Evolutionary conservation across 1,140 invertebrate genomes (phyloP).

Genomic region (Manduca sexta): DNA sequence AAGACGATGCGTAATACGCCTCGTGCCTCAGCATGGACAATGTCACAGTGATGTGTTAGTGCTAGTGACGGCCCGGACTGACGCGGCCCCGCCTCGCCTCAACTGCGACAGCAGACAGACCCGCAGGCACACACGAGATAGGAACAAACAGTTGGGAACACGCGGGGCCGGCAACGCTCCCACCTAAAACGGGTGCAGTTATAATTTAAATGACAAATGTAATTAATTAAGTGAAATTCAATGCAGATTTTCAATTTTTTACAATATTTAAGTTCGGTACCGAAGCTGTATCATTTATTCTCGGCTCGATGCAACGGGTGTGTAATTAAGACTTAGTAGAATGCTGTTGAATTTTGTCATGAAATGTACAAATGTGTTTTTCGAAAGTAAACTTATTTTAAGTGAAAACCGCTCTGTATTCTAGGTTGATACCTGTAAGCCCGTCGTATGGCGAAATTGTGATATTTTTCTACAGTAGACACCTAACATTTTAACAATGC

Average conservation of each 20-base stretch:
- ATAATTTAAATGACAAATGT: slow-evolving; percentile 67
- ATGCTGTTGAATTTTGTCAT: slow-evolving; percentile 72
- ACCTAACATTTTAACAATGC: slow-evolving; percentile 29
- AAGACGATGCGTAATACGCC: slow-evolving; percentile 75
- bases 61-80: slow-evolving; percentile 60
- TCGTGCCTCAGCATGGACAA: slow-evolving; percentile 65
- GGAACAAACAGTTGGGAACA: slow-evolving; percentile 55
- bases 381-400: slow-evolving; percentile 67
- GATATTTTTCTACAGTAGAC: slow-evolving; percentile 63
- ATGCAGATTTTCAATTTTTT: slow-evolving; percentile 62
- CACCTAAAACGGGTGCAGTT: slow-evolving; percentile 68
- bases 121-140: too few relatives aligned
- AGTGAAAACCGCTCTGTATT: slow-evolving; percentile 64
- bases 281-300: slow-evolving; percentile 51
- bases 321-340: slow-evolving; percentile 67
- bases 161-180: slow-evolving; percentile 59
- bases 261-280: slow-evolving; percentile 64
- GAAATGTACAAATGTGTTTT: slow-evolving; percentile 72
- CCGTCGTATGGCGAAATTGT: slow-evolving; percentile 63
- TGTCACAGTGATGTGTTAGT: slow-evolving; percentile 71
- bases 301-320: slow-evolving; percentile 36
- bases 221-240: slow-evolving; percentile 67
- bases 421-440: slow-evolving; percentile 57
- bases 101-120: slow-evolving; percentile 35
- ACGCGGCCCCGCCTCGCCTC: slow-evolving; percentile 60